Evolutionary conservation across 2,888 invertebrate species (phyloP).

Genomic region (Rotaria socialis): DNA sequence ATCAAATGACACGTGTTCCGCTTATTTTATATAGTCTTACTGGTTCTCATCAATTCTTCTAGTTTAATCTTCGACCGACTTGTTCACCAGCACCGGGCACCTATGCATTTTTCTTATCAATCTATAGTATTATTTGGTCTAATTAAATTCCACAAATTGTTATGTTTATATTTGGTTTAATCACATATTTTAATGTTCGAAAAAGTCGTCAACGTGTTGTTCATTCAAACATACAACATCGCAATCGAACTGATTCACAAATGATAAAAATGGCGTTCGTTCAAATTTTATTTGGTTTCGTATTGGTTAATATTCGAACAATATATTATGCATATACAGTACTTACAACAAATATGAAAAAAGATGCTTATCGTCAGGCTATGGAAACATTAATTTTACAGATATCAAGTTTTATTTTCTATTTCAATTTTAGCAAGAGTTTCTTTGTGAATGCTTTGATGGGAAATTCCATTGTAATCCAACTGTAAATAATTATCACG

Average conservation of each 20-base stretch:
- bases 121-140: conserved; percentile 9
- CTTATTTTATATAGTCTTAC: background rate
- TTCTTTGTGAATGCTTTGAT: background rate
- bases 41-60: background rate
- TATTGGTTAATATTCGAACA: background rate
- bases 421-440: background rate
- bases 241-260: background rate
- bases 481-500: too few species aligned
- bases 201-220: background rate
- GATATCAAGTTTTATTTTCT: background rate
- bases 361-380: background rate
- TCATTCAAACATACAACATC: background rate
- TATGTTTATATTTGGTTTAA: background rate
- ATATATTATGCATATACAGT: background rate
- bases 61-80: background rate
- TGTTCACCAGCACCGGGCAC: background rate
- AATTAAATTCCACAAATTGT: background rate
- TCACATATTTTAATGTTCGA: background rate
- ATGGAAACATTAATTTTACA: background rate
- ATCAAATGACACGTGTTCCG: background rate
- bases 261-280: background rate
- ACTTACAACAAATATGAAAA: background rate
- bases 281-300: background rate
- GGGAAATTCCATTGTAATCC: background rate
- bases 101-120: background rate